Conservation (phyloP, 2,113 vertebrate species). For the Ibidorhyncha struthersii region DNA sequence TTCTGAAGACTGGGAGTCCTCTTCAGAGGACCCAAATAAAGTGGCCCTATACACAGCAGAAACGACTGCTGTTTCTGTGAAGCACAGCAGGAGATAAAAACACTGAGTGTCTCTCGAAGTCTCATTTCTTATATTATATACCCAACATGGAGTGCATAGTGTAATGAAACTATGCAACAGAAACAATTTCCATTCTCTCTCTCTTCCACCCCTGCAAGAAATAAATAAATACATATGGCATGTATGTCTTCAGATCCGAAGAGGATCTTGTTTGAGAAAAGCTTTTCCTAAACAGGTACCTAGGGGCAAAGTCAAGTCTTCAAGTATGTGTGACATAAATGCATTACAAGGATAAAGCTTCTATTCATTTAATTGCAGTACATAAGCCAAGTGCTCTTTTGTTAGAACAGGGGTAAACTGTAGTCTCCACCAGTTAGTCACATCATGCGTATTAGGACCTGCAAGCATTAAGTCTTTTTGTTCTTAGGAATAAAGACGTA, state of each 20-base stretch:
- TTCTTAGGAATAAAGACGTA: neutral
- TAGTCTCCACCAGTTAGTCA: neutral
- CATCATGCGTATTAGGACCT: neutral
- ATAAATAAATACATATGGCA: neutral
- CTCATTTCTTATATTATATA: neutral
- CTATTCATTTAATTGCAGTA: neutral
- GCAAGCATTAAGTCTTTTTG: neutral
- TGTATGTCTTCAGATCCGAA: neutral
- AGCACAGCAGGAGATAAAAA: neutral
- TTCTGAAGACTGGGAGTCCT: neutral
- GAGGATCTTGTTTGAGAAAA: neutral
- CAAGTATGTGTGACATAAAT: neutral
- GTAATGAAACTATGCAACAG: neutral
- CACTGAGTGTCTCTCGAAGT: neutral
- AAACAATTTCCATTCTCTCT: neutral
- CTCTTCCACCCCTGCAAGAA: neutral
- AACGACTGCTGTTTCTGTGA: neutral
- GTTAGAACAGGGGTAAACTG: neutral
- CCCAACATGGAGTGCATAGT: neutral
- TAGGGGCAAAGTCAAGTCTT: neutral
- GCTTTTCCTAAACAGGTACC: neutral
- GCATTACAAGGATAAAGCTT: neutral
- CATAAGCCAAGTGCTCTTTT: neutral
- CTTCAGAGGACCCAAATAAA: accelerated
- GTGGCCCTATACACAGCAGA: neutral